Percentiles rank a stretch among this genome's conserved stretches.
These are phyloP conservation scores for Pollenia amentaria DNA, from an alignment of 2,888 invertebrate species.

Conservation along the genomic window DNA sequence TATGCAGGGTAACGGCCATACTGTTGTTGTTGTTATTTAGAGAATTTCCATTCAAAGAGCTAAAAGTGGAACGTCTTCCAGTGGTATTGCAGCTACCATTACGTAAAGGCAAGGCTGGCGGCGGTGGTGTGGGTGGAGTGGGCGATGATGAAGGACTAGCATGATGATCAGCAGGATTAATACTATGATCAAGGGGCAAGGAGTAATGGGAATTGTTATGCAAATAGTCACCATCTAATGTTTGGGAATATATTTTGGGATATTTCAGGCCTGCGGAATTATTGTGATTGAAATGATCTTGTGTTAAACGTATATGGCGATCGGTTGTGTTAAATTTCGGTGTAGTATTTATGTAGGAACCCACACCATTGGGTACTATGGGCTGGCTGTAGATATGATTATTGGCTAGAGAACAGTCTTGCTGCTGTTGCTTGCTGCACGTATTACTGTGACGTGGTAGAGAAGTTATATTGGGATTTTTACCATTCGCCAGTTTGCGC, in stretches of 20 bases:
- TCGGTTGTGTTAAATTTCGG: conserved; percentile 77
- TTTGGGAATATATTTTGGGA: conserved; percentile 70
- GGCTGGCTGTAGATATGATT: conserved; percentile 83
- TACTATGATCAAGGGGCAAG: conserved; percentile 82
- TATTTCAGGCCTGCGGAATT: conserved; percentile 72
- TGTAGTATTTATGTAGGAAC: conserved; percentile 58
- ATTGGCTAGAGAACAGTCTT: conserved; percentile 79
- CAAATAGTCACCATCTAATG: conserved; percentile 79
- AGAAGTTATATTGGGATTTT: conserved; percentile 75
- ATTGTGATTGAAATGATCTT: conserved; percentile 84
- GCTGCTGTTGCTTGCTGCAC: conserved; percentile 73
- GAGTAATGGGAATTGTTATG: conserved; percentile 84
- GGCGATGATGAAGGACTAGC: conserved; percentile 81
- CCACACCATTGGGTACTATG: conserved; percentile 78
- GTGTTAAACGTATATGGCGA: conserved; percentile 81
- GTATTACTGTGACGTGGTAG: conserved; percentile 78
- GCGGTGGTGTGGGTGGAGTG: conserved; percentile 82
- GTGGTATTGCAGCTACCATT: conserved; percentile 82
- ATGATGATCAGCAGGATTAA: conserved; percentile 36
- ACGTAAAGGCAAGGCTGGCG: conserved; percentile 82
- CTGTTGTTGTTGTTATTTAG: conserved; percentile 59
- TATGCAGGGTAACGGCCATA: conserved; percentile 58
- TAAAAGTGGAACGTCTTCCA: conserved; percentile 81
- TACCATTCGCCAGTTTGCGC: conserved; percentile 80
- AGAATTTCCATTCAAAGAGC: conserved; percentile 73